phyloP scores from a whole-genome alignment of 2,888 invertebrate genomes.

The Cataglyphis livida region DNA sequence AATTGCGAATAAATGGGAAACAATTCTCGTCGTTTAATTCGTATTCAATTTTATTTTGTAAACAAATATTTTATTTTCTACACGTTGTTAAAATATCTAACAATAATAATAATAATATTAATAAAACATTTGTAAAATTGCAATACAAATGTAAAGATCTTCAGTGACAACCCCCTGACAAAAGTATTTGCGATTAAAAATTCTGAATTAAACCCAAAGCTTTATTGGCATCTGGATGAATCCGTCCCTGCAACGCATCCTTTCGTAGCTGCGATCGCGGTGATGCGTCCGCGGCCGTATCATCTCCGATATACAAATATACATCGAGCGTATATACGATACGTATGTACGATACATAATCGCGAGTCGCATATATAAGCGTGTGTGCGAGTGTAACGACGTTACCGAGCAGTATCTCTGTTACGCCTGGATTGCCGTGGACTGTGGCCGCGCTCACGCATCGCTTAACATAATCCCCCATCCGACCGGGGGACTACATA shows the following conservation, averaged over 20 bases:
- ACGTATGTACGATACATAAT: slow-evolving; percentile 26
- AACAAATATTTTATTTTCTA: neutral
- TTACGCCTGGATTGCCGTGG: slow-evolving; percentile 83
- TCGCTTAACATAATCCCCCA: slow-evolving; percentile 84
- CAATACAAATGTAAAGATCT: neutral
- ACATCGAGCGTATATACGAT: slow-evolving; percentile 4
- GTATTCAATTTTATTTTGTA: neutral
- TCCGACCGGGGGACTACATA: slow-evolving; percentile 77
- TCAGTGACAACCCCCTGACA: neutral
- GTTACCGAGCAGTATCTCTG: slow-evolving; percentile 84
- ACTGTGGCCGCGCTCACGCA: slow-evolving; percentile 84
- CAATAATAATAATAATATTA: neutral
- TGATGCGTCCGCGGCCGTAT: slow-evolving; percentile 47
- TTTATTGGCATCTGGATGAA: neutral
- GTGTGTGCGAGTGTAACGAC: slow-evolving; percentile 74
- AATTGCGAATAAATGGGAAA: neutral
- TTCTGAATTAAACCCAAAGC: neutral
- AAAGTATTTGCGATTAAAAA: neutral
- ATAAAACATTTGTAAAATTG: neutral
- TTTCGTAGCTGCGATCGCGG: slow-evolving; percentile 16
- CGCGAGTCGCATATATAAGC: slow-evolving; percentile 29
- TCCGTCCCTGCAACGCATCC: neutral
- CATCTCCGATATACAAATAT: slow-evolving; percentile 50
- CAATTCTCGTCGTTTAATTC: neutral
- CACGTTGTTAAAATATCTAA: neutral